Base-by-base conservation (phyloP, 2,797 vertebrate genomes). In the Steatocranus sp. region DNA sequence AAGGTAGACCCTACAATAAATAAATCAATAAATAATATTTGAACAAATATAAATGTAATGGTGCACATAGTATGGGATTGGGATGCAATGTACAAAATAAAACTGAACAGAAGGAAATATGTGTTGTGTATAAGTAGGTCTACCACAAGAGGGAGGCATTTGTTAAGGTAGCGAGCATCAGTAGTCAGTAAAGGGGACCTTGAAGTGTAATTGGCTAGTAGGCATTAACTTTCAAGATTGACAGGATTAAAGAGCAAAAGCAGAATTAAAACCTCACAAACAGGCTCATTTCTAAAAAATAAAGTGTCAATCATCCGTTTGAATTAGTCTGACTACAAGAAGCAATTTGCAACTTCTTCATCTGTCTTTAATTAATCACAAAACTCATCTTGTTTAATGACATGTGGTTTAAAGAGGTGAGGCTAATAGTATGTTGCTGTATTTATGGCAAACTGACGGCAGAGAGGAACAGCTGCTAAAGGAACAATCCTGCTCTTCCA, bases 81-180 rank as follows among this genome's bases (percentile, higher is more conserved):
- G 66, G 11, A 48, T 48, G 9, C 46, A 4, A 12, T 7, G 9
- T 46, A 43, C 15, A 20, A 12, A 4, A n/a, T 14, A 23, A 23
- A 38, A 54, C 12, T 11, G 18, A 7, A 11, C 5, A 43, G 23
- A 34, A 56, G 10, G 8, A 70, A 53, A 54, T 50, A 5, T 23
- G 11, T 23, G 23, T 23, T 88, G 88, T 83, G 78, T 68, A 61
- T 30, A 27, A 61, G 34, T 36, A 38, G 2, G 3, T 58, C 2
- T 2, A 74, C 93, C 95, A 95, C 93, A 75, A 91, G 95, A 90
- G 90, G 94, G 91, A 3, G 75, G 18, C 83, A 38, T 92, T 86
- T 82, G n/a, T 18, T 90, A 82, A 89, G 66, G 18, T 3, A 18
- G 27, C 3, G 3, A 0, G 10, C 10, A 15, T 18, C 38, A 27